Base-by-base conservation (phyloP, 2,113 vertebrate genomes). In the Cavia porcellus region DNA sequence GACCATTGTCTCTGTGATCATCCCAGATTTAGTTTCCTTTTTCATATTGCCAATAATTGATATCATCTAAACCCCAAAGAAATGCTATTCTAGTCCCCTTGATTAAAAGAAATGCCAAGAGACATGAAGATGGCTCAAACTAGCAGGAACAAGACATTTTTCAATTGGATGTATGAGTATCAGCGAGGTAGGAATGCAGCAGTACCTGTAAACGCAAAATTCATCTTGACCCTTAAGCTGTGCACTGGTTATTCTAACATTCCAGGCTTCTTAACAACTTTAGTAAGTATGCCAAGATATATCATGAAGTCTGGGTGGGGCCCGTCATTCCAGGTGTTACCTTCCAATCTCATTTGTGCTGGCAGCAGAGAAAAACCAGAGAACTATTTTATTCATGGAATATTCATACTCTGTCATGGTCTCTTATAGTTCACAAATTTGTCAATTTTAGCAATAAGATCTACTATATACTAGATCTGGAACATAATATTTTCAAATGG, bases 111-210 rank as follows among this genome's bases (percentile, higher is more conserved):
- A 94, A 90, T 93, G 75, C 92, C 93, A 93, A 85, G 92, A 98
- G 97, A 97, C 93, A 72, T 5, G 85, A 96, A 93, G 81, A 87
- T 90, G 95, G 95, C 85, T 82, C 90, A 87, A 88, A 96, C 96
- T 95, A 92, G 97, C 96, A 98, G 74, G 25, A 93, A 97, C 97
- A 97, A 96, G 97, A 95, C 95, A 92, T 64, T 89, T 87, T n/a
- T 84, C 83, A 80, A 68, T 19, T 20, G 93, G 86, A 38, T 77
- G 80, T 13, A 1, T 20, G 86, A 83, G 79, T 10, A 19, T 79
- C 95, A 87, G 96, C 95, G 95, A 98, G 97, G 96, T 96, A 95
- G 96, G 96, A 88, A 96, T 89, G 94, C 0, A 30, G 86, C 45
- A 68, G 72, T 90, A 72, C 90, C 84, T 75, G 94, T 17, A 66